phyloP scores from a whole-genome alignment of 2,113 vertebrate species.

The Corvus moneduloides region DNA sequence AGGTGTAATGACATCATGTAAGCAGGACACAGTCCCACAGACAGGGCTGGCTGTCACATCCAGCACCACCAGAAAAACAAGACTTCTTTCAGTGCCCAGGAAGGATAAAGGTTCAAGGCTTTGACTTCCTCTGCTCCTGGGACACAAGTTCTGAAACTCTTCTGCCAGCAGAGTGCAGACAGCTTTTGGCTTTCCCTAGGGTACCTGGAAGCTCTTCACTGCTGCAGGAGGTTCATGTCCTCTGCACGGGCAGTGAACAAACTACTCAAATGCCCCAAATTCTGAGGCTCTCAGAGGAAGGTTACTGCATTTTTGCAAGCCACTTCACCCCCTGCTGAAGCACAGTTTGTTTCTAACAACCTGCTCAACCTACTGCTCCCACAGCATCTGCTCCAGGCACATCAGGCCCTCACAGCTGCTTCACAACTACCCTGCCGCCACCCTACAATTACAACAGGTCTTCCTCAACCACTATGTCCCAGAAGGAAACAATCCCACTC shows the following conservation, averaged over 20 bases:
- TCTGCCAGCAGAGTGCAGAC: not conserved
- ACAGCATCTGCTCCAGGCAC: not conserved
- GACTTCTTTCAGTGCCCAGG: not conserved
- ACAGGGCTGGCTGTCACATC: accelerated
- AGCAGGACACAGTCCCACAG: not conserved
- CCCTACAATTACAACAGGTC: not conserved
- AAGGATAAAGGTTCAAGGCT: not conserved
- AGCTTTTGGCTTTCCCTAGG: not conserved
- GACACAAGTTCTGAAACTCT: not conserved
- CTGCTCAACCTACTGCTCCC: not conserved
- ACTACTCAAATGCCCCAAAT: not conserved
- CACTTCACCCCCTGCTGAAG: not conserved
- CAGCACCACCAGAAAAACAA: not conserved
- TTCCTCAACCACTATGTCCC: not conserved
- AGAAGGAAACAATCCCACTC: not conserved
- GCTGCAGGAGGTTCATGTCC: not conserved
- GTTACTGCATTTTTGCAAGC: not conserved
- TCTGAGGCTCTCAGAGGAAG: not conserved
- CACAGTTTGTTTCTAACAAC: not conserved
- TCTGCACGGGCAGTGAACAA: not conserved
- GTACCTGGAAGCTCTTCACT: not conserved
- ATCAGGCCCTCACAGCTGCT: not conserved
- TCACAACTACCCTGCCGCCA: not conserved
- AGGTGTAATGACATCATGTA: not conserved
- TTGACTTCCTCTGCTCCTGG: not conserved